Evolutionary conservation across 2,888 invertebrate species (phyloP), one percentile per base, ranked within the genome.

Genomic region (Eupithecia subfuscata): DNA sequence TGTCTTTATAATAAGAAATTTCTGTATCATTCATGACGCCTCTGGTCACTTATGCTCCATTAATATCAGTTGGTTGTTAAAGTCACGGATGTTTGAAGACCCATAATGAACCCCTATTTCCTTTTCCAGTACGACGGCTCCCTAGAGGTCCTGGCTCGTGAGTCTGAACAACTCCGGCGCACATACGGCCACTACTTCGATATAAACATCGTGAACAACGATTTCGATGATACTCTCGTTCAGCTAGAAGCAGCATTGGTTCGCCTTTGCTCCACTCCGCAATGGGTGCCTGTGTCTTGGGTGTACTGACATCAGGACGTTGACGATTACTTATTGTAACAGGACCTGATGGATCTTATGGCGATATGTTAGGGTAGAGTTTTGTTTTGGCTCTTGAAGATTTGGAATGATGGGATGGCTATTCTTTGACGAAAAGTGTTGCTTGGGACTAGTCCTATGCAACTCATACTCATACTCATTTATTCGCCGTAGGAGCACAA

Each of bases 101-200:
- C 6, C 7, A 37, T 37, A 4, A 37, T 64, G 34, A 64, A n/a
- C 6, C 30, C 18, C 9, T n/a, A 12, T n/a, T 22, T 71, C 4
- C 12, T 12, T 63, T 81, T 84, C 3, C 96, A 99, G 99, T 98
- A 98, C 89, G 99, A 99, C 92, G 99, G 99, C 75, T 99, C 99
- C 86, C 95, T 99, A 88, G 99, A 99, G 91, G 96, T 99, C 75
- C 95, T 99, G 82, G 98, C 98, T 43, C 98, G 98, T 86, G 99
- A 99, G 92, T 99, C 99, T 71, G 99, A 99, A 85, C 97, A 99
- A 92, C 95, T 99, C 80, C 97, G 98, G 56, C 98, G 98, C 89
- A 98, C 99, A 18, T 99, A 99, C 95, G 99, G 99, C 67, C 99
- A 99, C 93, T 98, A 98, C 95, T 99, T 99, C 95, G 99, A 99